Conservation (phyloP, 2,888 invertebrate species). For the Apodemia duryi region DNA sequence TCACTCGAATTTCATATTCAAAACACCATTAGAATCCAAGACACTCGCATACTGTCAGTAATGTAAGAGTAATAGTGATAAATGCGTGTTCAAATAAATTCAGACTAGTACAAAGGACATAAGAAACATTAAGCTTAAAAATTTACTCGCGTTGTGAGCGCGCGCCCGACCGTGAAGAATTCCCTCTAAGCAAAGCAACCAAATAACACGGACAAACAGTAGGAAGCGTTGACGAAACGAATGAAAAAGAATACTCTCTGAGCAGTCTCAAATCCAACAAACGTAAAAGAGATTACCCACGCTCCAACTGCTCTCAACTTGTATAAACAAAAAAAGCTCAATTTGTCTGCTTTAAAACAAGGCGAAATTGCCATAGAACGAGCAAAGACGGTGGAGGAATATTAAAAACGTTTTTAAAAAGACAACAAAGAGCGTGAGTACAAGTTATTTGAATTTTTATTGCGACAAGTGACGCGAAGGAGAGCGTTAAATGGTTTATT, state of each 20-base stretch:
- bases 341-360: constrained; percentile 69
- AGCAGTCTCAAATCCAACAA: constrained; percentile 68
- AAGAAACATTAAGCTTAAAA: constrained; percentile 58
- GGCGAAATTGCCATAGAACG: constrained; percentile 61
- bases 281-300: constrained; percentile 75
- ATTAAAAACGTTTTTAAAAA: constrained; percentile 75
- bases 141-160: constrained; percentile 67
- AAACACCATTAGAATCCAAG: neutral
- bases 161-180: constrained; percentile 56
- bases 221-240: constrained; percentile 60
- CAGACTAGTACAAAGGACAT: constrained; percentile 36
- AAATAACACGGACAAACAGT: constrained; percentile 60
- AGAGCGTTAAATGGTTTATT: constrained; percentile 22
- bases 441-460: constrained; percentile 66
- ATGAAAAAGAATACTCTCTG: constrained; percentile 57
- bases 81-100: constrained; percentile 47
- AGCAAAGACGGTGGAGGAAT: constrained; percentile 66
- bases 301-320: constrained; percentile 74
- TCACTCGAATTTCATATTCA: neutral
- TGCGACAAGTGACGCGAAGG: constrained; percentile 51
- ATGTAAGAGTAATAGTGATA: constrained; percentile 38
- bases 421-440: constrained; percentile 53
- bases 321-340: constrained; percentile 73
- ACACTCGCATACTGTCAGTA: neutral
- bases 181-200: constrained; percentile 38